Conservation (phyloP, 2,888 invertebrate species). For the Limnephilus auricula region DNA sequence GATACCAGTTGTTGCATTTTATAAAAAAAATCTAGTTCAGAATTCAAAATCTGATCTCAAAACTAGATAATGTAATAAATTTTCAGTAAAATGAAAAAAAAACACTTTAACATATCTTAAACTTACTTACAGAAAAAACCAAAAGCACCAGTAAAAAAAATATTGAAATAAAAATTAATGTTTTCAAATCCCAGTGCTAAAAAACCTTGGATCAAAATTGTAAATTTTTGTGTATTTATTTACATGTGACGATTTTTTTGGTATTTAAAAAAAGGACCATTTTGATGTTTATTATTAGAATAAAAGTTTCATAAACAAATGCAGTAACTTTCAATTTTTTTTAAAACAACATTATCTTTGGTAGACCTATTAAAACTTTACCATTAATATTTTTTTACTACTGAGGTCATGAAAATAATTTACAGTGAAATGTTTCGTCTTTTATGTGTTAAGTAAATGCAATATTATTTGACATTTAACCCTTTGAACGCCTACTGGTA, state of each 20-base stretch:
- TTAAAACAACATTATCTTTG: background rate
- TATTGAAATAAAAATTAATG: background rate
- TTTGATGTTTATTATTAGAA: slow-evolving; percentile 33
- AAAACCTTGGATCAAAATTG: background rate
- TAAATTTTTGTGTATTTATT: background rate
- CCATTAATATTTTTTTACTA: background rate
- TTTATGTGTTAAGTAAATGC: background rate
- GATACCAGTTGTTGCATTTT: background rate
- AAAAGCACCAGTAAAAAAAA: background rate
- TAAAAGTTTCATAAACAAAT: slow-evolving; percentile 4
- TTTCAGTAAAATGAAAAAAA: background rate
- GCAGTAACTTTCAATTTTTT: background rate
- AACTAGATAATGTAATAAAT: background rate
- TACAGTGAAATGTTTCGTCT: background rate
- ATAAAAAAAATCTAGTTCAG: background rate
- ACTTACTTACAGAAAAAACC: background rate
- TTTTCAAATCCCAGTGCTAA: background rate
- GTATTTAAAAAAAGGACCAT: slow-evolving; percentile 30
- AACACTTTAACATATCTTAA: background rate
- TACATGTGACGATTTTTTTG: background rate
- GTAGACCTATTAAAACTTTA: background rate
- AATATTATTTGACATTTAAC: background rate
- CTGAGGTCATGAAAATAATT: background rate
- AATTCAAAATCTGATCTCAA: background rate
- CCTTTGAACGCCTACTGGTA: background rate